Evolutionary conservation across 30 jellyfish, hydroid and myxozoan genomes (phyloP).

Genomic region (Cassiopea xamachana): DNA sequence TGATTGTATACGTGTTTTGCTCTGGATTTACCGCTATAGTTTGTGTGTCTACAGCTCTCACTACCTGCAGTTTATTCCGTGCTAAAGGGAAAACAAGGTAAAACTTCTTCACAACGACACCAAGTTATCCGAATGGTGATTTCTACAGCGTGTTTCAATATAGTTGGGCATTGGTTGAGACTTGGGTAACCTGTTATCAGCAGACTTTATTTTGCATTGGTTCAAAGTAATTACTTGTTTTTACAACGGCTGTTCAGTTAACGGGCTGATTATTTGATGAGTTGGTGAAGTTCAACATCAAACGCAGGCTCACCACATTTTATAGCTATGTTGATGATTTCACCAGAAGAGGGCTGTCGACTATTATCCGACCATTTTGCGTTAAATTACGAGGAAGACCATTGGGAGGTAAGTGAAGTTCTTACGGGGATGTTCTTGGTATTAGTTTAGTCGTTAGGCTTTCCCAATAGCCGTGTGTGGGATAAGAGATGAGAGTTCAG

Average conservation of each 20-base stretch:
- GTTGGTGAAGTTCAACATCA: not conserved
- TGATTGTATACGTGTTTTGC: not conserved
- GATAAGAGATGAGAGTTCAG: too few species aligned
- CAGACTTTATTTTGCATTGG: not conserved
- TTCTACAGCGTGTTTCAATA: not conserved
- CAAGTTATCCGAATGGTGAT: not conserved
- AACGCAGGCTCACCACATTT: not conserved
- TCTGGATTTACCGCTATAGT: not conserved
- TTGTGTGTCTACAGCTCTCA: not conserved
- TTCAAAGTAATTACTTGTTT: not conserved
- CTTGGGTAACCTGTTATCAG: not conserved
- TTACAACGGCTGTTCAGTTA: not conserved
- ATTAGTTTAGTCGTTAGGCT: too few species aligned
- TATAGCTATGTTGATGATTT: constrained; percentile 39
- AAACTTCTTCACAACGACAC: not conserved
- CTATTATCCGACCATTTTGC: constrained; percentile 28
- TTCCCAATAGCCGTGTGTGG: too few species aligned
- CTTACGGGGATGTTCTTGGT: not conserved
- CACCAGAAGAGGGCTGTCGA: constrained; percentile 62
- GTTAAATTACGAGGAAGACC: constrained; percentile 44
- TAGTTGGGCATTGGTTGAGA: not conserved
- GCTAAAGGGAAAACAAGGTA: not conserved
- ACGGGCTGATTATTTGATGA: not conserved
- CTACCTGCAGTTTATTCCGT: not conserved
- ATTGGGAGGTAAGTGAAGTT: constrained; percentile 59